Base-by-base conservation (phyloP, 1,140 invertebrate genomes). In the Drosophila setifemur region DNA sequence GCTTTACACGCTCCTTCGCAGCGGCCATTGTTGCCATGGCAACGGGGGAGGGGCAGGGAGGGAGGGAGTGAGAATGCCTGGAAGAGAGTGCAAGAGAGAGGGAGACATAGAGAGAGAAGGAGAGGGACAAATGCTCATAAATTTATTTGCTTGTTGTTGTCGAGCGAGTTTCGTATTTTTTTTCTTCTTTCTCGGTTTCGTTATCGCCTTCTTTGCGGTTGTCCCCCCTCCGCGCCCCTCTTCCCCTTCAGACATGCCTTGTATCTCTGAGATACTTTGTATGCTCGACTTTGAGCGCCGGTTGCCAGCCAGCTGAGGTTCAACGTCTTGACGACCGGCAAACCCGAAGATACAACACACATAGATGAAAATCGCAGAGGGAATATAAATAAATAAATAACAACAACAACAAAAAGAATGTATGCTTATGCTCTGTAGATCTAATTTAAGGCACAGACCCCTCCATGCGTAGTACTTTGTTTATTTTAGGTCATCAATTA, bases 1-100 rank as follows among this genome's bases (percentile, higher is more conserved):
- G 29, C 68, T 87, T 86, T 86, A 72, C 60, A 18, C 57, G 61
- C 75, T 86, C 81, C 82, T 85, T 85, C 81, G 81, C 44, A 49
- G 52, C 81, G 82, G 81, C 81, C 81, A 86, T 86, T 81, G 82
- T 86, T 85, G 74, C 71, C 60, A 85, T 78, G 79, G 42, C 54
- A 85, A 85, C 79, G 70, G 60, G 29, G 6, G 6, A 12, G 21
- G 9, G 11, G 33, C 2, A 4, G 14, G 33, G 12, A n/a, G 5
- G 33, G n/a, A 18, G 9, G n/a, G 19, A 4, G 11, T 23, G 4
- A 0, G 9, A 12, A 6, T 19, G 31, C n/a, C n/a, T n/a, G n/a
- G n/a, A n/a, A n/a, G 21, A 18, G 25, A 28, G 11, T 0, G 16
- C 8, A 16, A 37, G 33, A 37, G 37, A 23, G 48, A 47, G 35